Percentiles rank a stretch among this genome's conserved stretches.
Evolutionary conservation across 2,888 invertebrate species (phyloP).

Genomic region (Hololepta plana): DNA sequence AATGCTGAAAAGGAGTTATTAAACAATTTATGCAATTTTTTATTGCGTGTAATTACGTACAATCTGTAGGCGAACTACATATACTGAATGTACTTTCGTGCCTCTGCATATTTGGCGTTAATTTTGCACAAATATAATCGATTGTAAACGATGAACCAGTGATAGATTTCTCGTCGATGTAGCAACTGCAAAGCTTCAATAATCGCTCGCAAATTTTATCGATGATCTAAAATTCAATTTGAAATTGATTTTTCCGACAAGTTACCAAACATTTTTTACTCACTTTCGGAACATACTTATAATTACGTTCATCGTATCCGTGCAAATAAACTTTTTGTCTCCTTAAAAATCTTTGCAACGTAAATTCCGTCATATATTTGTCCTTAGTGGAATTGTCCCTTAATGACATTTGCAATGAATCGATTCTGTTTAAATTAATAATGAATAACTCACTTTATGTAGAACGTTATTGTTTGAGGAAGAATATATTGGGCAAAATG

Average conservation of each 20-base stretch:
- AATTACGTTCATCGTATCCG: slow-evolving; percentile 58
- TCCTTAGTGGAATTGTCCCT: slow-evolving; percentile 22
- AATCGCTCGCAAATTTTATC: slow-evolving; percentile 62
- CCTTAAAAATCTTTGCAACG: slow-evolving; percentile 48
- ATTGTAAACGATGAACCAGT: slow-evolving; percentile 38
- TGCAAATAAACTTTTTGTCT: slow-evolving; percentile 56
- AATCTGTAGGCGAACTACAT: slow-evolving; percentile 15
- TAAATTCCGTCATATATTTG: slow-evolving; percentile 38
- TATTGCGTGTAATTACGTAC: slow-evolving; percentile 16
- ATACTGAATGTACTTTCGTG: slow-evolving; percentile 21
- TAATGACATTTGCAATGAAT: background rate
- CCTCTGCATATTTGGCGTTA: slow-evolving; percentile 16
- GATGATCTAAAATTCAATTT: slow-evolving; percentile 38
- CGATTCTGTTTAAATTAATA: background rate
- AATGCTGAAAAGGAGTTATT: slow-evolving; percentile 4
- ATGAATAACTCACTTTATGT: slow-evolving; percentile 36
- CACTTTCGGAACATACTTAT: slow-evolving; percentile 65
- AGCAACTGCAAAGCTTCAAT: slow-evolving; percentile 47
- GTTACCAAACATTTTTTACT: slow-evolving; percentile 6
- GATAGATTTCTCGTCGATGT: slow-evolving; percentile 35
- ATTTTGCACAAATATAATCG: slow-evolving; percentile 30
- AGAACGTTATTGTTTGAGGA: slow-evolving; percentile 57
- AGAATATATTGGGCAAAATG: slow-evolving; percentile 66
- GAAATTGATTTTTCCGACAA: too few relatives aligned
- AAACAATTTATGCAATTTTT: too few relatives aligned